Percentiles rank a stretch among this genome's conserved stretches.
Evolutionary conservation across 2,113 vertebrate species (phyloP).

Genomic region (Jaculus jaculus): DNA sequence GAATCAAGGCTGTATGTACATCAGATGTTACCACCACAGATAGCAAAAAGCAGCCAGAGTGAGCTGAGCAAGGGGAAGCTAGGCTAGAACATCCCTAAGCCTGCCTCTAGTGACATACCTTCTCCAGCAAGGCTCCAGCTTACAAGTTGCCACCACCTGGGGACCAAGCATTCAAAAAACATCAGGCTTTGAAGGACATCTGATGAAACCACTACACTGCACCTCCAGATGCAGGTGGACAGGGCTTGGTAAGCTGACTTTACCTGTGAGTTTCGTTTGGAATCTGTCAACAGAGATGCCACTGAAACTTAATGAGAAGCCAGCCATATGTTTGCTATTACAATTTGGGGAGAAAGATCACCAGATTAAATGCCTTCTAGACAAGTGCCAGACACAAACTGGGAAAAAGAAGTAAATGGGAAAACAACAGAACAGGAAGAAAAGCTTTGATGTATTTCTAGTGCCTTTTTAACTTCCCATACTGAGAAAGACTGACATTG

Average conservation of each 20-base stretch:
- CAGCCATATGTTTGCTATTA: neutral
- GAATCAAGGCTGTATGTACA: too few relatives aligned
- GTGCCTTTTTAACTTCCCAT: neutral
- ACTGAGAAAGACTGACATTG: neutral
- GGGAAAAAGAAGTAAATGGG: neutral
- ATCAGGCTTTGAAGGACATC: too few relatives aligned
- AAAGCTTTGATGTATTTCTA: neutral
- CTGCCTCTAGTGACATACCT: too few relatives aligned
- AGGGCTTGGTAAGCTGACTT: neutral
- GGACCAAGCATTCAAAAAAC: too few relatives aligned
- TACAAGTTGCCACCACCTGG: too few relatives aligned
- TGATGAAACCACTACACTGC: too few relatives aligned
- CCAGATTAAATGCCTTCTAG: neutral
- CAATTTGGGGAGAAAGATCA: neutral
- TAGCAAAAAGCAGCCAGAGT: too few relatives aligned
- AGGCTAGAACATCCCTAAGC: too few relatives aligned
- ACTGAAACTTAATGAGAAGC: neutral
- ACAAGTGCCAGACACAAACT: neutral
- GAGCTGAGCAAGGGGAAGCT: too few relatives aligned
- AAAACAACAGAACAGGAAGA: neutral
- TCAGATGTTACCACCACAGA: too few relatives aligned
- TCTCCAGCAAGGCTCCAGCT: too few relatives aligned
- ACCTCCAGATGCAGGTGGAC: neutral
- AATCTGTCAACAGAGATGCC: neutral
- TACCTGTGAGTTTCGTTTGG: neutral